Evolutionary conservation across 2,888 invertebrate species (phyloP).

Genomic region (Gonocerus acuteangulatus): DNA sequence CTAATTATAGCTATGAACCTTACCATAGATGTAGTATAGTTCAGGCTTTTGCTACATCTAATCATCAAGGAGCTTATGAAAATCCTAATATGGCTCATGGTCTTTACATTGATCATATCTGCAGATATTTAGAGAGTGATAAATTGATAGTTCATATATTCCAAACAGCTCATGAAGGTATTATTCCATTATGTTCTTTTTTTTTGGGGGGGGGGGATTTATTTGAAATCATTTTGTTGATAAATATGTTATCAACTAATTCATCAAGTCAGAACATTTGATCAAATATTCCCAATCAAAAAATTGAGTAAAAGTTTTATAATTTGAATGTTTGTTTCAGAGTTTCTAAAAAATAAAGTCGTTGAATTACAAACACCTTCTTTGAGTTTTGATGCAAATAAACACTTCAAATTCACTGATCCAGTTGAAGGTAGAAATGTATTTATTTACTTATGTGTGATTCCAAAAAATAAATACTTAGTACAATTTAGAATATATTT

Average conservation of each 20-base stretch:
- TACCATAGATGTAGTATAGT: slow-evolving; percentile 46
- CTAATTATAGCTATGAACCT: slow-evolving; percentile 43
- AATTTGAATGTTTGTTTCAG: slow-evolving; percentile 3
- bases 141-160: slow-evolving; percentile 46
- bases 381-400: slow-evolving; percentile 25
- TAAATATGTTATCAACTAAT: too few relatives aligned
- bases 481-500: too few relatives aligned
- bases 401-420: slow-evolving; percentile 25
- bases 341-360: background rate
- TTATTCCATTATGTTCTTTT: too few relatives aligned
- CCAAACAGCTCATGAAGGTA: slow-evolving; percentile 49
- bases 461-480: too few relatives aligned
- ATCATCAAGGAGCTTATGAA: slow-evolving; percentile 40
- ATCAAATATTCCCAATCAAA: too few relatives aligned
- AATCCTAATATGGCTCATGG: slow-evolving; percentile 38
- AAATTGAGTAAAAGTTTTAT: too few relatives aligned
- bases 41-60: slow-evolving; percentile 42
- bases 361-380: slow-evolving; percentile 27
- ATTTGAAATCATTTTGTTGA: too few relatives aligned
- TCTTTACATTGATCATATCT: slow-evolving; percentile 44
- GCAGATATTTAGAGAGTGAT: slow-evolving; percentile 45
- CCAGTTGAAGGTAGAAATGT: slow-evolving; percentile 24
- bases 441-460: background rate
- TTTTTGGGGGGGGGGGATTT: too few relatives aligned
- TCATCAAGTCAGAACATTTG: too few relatives aligned